phyloP scores from a whole-genome alignment of 2,888 invertebrate species.

The Venustoraphidia nigricollis region DNA sequence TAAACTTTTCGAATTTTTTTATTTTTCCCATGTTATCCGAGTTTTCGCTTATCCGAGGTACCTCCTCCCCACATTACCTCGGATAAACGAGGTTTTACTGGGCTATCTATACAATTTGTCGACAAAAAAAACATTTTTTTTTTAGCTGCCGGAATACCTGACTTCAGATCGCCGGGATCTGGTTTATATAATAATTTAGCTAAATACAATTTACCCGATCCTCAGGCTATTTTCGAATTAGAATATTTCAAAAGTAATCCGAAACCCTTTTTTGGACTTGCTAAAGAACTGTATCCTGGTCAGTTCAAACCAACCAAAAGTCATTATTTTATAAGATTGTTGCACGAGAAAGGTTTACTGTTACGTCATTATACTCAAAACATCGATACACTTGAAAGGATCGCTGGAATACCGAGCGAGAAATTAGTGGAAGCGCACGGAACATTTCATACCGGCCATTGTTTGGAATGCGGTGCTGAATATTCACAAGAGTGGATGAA shows the following conservation, averaged over 20 bases:
- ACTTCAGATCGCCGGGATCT: slow-evolving; percentile 84
- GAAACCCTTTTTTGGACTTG: slow-evolving; percentile 80
- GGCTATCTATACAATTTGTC: no score
- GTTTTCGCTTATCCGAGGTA: no score
- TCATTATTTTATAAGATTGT: slow-evolving; percentile 78
- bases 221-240: slow-evolving; percentile 84
- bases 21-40: no score
- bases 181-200: slow-evolving; percentile 84
- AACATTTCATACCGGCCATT: slow-evolving; percentile 78
- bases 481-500: slow-evolving; percentile 77
- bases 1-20: no score
- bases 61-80: no score
- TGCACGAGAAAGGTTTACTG: slow-evolving; percentile 67
- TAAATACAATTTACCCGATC: slow-evolving; percentile 82
- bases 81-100: no score
- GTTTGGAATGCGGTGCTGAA: slow-evolving; percentile 55
- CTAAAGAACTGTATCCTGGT: slow-evolving; percentile 80
- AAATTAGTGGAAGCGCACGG: slow-evolving; percentile 92
- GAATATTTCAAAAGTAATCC: slow-evolving; percentile 78
- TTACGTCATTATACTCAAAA: slow-evolving; percentile 77
- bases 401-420: slow-evolving; percentile 67
- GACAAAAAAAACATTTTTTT: slow-evolving; percentile 8
- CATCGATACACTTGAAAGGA: slow-evolving; percentile 82
- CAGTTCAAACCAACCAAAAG: slow-evolving; percentile 75
- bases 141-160: slow-evolving; percentile 88